phyloP scores from a whole-genome alignment of 2,113 vertebrate species.

The Brienomyrus brachyistius region DNA sequence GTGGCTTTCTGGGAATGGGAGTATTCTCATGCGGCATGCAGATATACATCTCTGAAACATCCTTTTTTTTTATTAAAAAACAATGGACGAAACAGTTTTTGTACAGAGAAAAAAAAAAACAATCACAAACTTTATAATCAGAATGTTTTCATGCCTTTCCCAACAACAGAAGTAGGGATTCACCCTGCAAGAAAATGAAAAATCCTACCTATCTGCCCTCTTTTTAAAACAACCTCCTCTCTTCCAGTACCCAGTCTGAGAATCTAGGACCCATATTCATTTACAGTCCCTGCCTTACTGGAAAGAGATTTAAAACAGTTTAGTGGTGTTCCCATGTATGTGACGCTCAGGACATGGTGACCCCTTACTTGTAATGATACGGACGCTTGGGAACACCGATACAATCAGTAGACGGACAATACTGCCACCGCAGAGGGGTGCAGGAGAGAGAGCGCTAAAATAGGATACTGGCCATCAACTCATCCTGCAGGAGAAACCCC shows the following conservation, averaged over 20 bases:
- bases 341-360: not conserved
- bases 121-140: not conserved
- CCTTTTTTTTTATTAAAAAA: not conserved
- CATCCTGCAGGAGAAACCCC: not conserved
- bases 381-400: not conserved
- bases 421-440: not conserved
- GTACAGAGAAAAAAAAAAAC: not conserved
- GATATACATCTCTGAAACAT: not conserved
- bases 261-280: not conserved
- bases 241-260: not conserved
- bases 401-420: not conserved
- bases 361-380: not conserved
- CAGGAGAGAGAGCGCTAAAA: not conserved
- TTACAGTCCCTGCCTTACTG: not conserved
- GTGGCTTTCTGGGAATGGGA: not conserved
- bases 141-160: not conserved
- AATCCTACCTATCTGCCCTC: not conserved
- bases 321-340: not conserved
- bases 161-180: not conserved
- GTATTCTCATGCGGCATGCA: not conserved
- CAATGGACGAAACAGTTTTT: not conserved
- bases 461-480: not conserved
- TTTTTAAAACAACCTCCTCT: not conserved
- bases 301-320: not conserved
- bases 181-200: not conserved